A percentile compares a stretch with the other conserved stretches of the same genome.
These are phyloP conservation scores for Palythoa grandiflora DNA, from an alignment of 92 coral and sea anemone species.

Conservation along the genomic window DNA sequence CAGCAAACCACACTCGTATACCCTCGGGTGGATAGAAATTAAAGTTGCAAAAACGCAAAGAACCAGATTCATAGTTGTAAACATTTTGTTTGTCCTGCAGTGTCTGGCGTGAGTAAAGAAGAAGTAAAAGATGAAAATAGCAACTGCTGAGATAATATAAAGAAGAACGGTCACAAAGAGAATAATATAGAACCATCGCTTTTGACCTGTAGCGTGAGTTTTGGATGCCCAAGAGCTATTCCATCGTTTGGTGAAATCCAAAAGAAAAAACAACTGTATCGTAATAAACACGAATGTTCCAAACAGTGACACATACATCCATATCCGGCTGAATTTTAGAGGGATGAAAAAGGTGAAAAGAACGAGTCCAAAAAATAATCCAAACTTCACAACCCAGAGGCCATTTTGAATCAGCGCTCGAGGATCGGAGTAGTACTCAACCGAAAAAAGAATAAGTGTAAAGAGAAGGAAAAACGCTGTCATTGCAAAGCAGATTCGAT, in stretches of 20 bases:
- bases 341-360: conserved; percentile 92
- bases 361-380: conserved; percentile 87
- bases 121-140: conserved; percentile 81
- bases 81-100: conserved; percentile 88
- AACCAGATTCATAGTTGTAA: conserved; percentile 87
- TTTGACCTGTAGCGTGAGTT: conserved; percentile 73
- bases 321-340: conserved; percentile 83
- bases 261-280: conserved; percentile 80
- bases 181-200: conserved; percentile 69
- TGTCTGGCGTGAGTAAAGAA: conserved; percentile 75
- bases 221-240: conserved; percentile 73
- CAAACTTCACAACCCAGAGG: conserved; percentile 92
- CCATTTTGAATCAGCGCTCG: conserved; percentile 91
- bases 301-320: conserved; percentile 87
- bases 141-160: conserved; percentile 70
- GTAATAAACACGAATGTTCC: conserved; percentile 89
- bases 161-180: conserved; percentile 63
- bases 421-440: conserved; percentile 75
- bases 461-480: conserved; percentile 94
- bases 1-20: conserved; percentile 84
- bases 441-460: conserved; percentile 83
- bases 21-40: conserved; percentile 89
- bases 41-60: conserved; percentile 82
- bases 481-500: conserved; percentile 96
- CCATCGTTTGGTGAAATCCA: conserved; percentile 82